Evolutionary conservation across 2,888 invertebrate genomes (phyloP).

Genomic region (Andricus quercusramuli): DNA sequence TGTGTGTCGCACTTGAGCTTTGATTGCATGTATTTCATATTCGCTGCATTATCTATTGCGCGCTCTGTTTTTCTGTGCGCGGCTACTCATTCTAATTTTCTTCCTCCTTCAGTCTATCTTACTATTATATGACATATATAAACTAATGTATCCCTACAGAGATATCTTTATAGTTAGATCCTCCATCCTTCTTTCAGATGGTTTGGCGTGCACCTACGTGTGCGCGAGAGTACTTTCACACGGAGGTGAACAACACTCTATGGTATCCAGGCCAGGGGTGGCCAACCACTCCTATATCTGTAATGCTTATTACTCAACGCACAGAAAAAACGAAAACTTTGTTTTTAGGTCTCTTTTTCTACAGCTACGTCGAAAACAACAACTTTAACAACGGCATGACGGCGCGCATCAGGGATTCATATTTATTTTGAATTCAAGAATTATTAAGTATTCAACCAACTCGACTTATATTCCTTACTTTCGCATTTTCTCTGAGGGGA

Average conservation of each 20-base stretch:
- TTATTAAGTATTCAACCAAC: neutral
- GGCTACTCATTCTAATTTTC: neutral
- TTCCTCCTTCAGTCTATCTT: neutral
- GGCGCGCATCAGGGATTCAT: no score
- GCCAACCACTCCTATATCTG: slow-evolving; percentile 67
- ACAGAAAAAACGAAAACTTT: neutral
- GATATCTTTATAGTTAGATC: slow-evolving; percentile 21
- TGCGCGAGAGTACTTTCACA: slow-evolving; percentile 73
- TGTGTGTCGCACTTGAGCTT: no score
- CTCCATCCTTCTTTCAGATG: slow-evolving; percentile 38
- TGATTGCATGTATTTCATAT: neutral
- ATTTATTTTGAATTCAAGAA: no score
- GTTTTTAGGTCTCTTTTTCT: neutral
- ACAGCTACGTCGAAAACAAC: neutral
- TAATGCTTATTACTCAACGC: neutral
- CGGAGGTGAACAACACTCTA: slow-evolving; percentile 75
- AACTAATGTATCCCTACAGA: slow-evolving; percentile 22
- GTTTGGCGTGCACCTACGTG: slow-evolving; percentile 28
- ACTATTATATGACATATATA: slow-evolving; percentile 40
- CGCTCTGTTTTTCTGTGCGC: neutral
- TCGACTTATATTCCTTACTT: no score
- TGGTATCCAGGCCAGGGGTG: slow-evolving; percentile 77
- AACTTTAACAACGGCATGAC: neutral
- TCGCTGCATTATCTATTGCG: neutral
- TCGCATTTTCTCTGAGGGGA: no score